Conservation (phyloP, 2,113 vertebrate genomes). For the Condylura cristata region DNA sequence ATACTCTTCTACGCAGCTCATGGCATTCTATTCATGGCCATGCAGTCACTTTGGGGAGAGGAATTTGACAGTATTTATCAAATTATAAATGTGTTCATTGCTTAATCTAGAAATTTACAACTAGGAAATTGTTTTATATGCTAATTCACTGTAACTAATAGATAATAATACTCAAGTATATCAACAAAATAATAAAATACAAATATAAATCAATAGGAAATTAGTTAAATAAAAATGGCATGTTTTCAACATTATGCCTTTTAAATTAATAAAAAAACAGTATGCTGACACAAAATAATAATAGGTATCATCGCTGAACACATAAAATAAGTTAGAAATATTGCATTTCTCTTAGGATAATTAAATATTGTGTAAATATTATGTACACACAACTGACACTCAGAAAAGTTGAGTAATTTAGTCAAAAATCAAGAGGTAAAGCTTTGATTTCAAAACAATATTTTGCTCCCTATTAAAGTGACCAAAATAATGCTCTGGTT, state of each 20-base stretch:
- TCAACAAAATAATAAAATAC: background rate
- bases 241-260: background rate
- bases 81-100: background rate
- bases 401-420: background rate
- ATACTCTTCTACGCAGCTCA: background rate
- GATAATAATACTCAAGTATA: background rate
- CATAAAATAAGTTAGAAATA: background rate
- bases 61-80: background rate
- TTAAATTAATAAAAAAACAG: background rate
- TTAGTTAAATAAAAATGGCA: background rate
- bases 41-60: background rate
- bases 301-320: background rate
- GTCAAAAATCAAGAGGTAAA: background rate
- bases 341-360: background rate
- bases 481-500: no score
- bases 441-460: background rate
- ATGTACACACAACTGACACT: background rate
- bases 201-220: background rate
- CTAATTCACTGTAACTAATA: background rate
- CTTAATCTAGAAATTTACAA: background rate
- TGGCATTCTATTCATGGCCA: background rate
- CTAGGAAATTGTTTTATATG: background rate
- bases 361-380: background rate
- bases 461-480: background rate
- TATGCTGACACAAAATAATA: background rate